Evolutionary conservation across 30 jellyfish, hydroid and myxozoan species (phyloP).

Genomic region (Morbakka virulenta): DNA sequence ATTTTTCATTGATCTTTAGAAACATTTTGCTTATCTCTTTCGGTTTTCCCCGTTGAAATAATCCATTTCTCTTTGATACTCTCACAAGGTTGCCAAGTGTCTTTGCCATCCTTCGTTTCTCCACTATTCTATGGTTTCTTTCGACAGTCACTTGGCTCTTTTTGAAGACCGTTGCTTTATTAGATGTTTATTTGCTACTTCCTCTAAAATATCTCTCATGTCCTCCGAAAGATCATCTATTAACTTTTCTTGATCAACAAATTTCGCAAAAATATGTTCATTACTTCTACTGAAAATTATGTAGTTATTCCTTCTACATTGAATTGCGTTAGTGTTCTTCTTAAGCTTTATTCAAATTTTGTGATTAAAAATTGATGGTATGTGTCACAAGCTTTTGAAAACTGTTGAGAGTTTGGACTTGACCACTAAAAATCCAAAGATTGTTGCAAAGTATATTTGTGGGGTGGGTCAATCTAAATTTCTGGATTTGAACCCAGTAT

Average conservation of each 20-base stretch:
- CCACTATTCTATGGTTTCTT: constrained; percentile 12
- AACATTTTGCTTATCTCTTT: constrained; percentile 8
- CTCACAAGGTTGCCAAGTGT: not conserved
- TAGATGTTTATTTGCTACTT: constrained; percentile 21
- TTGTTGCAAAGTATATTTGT: no score
- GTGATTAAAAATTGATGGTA: constrained; percentile 6
- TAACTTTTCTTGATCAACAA: constrained; percentile 9
- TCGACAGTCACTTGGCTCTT: constrained; percentile 34
- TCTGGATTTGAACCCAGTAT: no score
- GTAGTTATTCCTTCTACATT: constrained; percentile 10
- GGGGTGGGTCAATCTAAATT: no score
- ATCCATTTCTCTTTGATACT: not conserved
- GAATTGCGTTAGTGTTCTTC: constrained; percentile 19
- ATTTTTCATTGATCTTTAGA: constrained; percentile 5
- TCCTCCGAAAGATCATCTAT: constrained; percentile 22
- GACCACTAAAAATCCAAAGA: no score
- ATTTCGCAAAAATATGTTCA: constrained; percentile 5
- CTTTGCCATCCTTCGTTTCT: constrained; percentile 26
- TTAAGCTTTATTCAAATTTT: not conserved
- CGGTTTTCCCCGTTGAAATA: constrained; percentile 12
- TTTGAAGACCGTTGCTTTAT: constrained; percentile 8
- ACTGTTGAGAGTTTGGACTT: no score
- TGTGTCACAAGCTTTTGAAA: constrained; percentile 23
- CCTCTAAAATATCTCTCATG: constrained; percentile 15
- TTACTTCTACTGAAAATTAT: constrained; percentile 22